Evolutionary conservation across 2,888 invertebrate species (phyloP), one percentile per base, ranked within the genome.

Genomic region (Drosophila suboccidentalis): DNA sequence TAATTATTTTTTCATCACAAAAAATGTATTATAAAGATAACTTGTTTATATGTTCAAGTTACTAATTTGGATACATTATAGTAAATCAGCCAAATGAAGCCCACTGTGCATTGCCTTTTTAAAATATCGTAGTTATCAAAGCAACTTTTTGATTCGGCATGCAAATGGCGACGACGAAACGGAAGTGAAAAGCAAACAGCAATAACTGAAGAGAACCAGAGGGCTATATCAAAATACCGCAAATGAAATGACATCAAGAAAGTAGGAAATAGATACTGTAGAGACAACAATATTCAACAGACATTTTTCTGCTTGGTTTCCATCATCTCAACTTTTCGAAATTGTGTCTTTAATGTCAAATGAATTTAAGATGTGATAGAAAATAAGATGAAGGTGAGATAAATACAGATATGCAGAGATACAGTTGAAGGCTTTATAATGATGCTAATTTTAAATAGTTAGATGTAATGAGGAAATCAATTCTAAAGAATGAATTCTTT

Each of bases 71-170:
- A n/a, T 6, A n/a, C 2, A 0, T 38, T 8, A n/a, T n/a, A n/a
- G n/a, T n/a, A n/a, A 5, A 6, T 38, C n/a, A 38, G 38, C 1
- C 1, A 38, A 11, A 5, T n/a, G 10, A 10, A 26, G 9, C 17
- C 41, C 41, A 46, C 22, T n/a, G 13, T 13, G 22, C 44, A 44
- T 13, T 11, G 36, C 43, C 50, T 44, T 64, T 51, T 26, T 6
- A 26, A 44, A 65, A 60, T 22, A 57, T 36, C n/a, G 13, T 61
- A 51, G 71, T 79, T 70, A 70, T 79, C 59, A 79, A 62, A 71
- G 80, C 62, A 70, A 67, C 73, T 78, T 73, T 60, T 47, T 57
- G 78, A 78, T 75, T 68, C 62, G 78, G 36, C 75, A 79, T 77
- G 76, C 80, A 77, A 80, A 77, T 79, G 80, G 51, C 74, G 22